phyloP scores from a whole-genome alignment of 1,140 invertebrate species.

The Leptestheria dahalacensis region DNA sequence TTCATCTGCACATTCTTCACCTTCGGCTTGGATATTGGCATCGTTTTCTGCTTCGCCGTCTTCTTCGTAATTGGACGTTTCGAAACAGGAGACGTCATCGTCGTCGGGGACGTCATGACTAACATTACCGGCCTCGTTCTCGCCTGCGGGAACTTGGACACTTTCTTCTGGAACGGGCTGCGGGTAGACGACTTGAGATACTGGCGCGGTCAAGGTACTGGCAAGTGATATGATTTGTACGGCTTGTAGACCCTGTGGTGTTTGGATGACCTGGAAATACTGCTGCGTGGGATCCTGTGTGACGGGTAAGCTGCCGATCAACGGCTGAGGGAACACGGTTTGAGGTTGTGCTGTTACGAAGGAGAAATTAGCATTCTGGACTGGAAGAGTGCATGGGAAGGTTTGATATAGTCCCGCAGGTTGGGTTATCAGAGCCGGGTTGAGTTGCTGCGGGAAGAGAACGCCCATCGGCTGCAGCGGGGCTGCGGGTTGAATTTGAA shows the following conservation, averaged over 20 bases:
- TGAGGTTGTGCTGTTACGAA: background rate
- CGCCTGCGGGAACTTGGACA: too few species aligned
- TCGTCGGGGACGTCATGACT: background rate
- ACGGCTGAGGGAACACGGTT: background rate
- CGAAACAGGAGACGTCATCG: background rate
- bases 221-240: slow-evolving; percentile 4
- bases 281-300: background rate
- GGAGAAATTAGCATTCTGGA: background rate
- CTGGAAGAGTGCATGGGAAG: background rate
- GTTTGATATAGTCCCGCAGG: background rate
- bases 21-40: background rate
- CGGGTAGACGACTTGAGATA: background rate
- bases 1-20: background rate
- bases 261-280: slow-evolving; percentile 2
- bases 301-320: too few species aligned
- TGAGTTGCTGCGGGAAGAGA: background rate
- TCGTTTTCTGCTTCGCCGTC: background rate
- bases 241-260: slow-evolving; percentile 1
- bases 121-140: background rate
- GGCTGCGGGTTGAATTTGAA: too few species aligned
- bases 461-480: background rate
- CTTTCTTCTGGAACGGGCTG: background rate
- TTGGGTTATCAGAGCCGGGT: background rate
- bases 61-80: background rate
- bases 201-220: background rate